A percentile compares a stretch with the other conserved stretches of the same genome.
Evolutionary conservation across 2,888 invertebrate genomes (phyloP).

Genomic region (Cryptocephalus moraei): DNA sequence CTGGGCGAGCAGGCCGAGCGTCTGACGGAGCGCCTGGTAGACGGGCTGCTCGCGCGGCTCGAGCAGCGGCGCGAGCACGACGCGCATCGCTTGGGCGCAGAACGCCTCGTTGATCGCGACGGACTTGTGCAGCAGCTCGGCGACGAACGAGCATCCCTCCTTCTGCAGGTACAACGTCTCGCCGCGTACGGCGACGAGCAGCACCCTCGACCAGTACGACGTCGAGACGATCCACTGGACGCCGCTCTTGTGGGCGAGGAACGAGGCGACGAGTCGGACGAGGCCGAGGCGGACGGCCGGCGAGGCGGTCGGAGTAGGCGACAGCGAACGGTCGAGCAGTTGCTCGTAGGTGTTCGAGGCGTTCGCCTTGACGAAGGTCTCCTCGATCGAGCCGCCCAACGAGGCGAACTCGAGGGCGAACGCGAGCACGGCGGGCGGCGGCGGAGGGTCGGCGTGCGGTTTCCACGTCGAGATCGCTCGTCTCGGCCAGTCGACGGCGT

Average conservation of each 20-base stretch:
- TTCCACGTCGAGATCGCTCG: too few relatives aligned
- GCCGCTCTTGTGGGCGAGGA: slow-evolving; percentile 54
- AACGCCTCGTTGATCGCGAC: slow-evolving; percentile 42
- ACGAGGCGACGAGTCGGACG: slow-evolving; percentile 49
- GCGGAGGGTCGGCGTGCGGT: background rate
- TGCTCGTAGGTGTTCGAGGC: slow-evolving; percentile 35
- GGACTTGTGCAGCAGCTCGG: slow-evolving; percentile 47
- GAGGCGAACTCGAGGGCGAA: slow-evolving; percentile 56
- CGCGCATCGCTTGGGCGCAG: slow-evolving; percentile 45
- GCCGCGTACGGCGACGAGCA: slow-evolving; percentile 52
- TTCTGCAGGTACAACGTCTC: slow-evolving; percentile 63
- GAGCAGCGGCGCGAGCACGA: slow-evolving; percentile 49
- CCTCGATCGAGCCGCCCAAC: slow-evolving; percentile 48
- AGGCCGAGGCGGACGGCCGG: slow-evolving; percentile 53
- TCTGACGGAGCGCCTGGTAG: slow-evolving; percentile 45
- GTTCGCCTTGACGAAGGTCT: slow-evolving; percentile 48
- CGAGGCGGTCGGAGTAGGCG: background rate
- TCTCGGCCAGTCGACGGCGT: too few relatives aligned
- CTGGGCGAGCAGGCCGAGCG: slow-evolving; percentile 45
- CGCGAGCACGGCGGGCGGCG: slow-evolving; percentile 29
- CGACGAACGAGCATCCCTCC: slow-evolving; percentile 55
- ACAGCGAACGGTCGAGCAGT: slow-evolving; percentile 13
- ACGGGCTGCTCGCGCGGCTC: slow-evolving; percentile 35
- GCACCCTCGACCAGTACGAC: slow-evolving; percentile 54
- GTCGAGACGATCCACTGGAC: slow-evolving; percentile 53